Base-by-base conservation (phyloP, 1,140 invertebrate genomes). In the Saccostrea cuccullata region DNA sequence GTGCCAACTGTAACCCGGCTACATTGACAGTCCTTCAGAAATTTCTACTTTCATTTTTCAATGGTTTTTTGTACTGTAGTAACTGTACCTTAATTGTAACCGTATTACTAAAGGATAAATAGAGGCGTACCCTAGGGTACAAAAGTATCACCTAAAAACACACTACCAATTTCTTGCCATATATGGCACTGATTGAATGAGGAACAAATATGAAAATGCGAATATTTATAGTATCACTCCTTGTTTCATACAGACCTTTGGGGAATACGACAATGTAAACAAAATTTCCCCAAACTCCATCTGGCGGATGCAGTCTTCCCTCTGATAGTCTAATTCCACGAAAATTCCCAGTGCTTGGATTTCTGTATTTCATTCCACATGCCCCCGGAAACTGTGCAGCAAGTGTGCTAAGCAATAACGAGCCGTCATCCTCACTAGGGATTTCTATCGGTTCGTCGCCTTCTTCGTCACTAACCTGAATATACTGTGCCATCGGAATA, bases 181-280 rank as follows among this genome's bases (percentile, higher is more conserved):
- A n/a, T n/a, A n/a, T n/a, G n/a, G n/a, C 77, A 82, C 23, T 26
- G 20, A 17, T 64, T 64, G 17, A 64, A 64, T n/a, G 3, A 64
- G 58, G 58, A 64, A 64, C 17, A 64, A 20, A 20, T 64, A 17
- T 60, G n/a, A 13, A 13, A 47, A 47, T 47, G 70, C 70, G 4
- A 77, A n/a, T 77, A 23, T 40, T 26, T 26, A 30, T n/a, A n/a
- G n/a, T n/a, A 3, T 26, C n/a, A 60, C 20, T 60, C 4, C 58
- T 60, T 64, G 58, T 64, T 64, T 17, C 17, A 64, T 89, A 84
- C 64, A 73, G 84, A 91, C 91, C 97, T 97, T 99, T 99, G n/a
- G 98, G 98, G 96, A 99, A 99, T 89, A 98, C 98, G 95, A 98
- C 98, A 95, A 98, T 96, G 96, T 98, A 99, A 89, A 98, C 96